Evolutionary conservation across 2,888 invertebrate species (phyloP).

Genomic region (Xestia c-nigrum): DNA sequence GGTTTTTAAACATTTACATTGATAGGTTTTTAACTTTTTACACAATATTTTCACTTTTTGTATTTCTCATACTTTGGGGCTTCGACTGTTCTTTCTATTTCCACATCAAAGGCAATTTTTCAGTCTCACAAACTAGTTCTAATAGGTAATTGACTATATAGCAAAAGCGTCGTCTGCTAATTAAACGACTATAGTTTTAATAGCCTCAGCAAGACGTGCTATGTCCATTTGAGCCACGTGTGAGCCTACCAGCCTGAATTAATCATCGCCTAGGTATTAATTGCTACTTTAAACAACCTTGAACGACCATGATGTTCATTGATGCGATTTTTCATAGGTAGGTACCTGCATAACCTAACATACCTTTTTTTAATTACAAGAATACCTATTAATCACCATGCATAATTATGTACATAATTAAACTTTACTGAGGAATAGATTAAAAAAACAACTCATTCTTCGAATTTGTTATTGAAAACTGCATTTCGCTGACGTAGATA

Average conservation of each 20-base stretch:
- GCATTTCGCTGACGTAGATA: not conserved
- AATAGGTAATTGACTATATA: not conserved
- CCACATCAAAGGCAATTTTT: not conserved
- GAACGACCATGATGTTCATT: slow-evolving; percentile 48
- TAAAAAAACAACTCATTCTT: not conserved
- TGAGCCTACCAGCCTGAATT: slow-evolving; percentile 31
- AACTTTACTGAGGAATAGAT: not conserved
- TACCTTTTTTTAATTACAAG: slow-evolving; percentile 37
- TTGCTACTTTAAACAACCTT: slow-evolving; percentile 57
- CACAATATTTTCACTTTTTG: not conserved
- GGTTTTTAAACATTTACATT: not conserved
- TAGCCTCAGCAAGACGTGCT: slow-evolving; percentile 12
- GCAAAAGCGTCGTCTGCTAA: slow-evolving; percentile 9
- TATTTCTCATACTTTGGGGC: not conserved
- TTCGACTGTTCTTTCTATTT: not conserved
- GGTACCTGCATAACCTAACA: slow-evolving; percentile 18
- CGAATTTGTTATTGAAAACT: slow-evolving; percentile 2
- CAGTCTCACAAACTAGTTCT: not conserved
- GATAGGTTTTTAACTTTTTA: too few relatives aligned
- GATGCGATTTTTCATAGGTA: slow-evolving; percentile 54
- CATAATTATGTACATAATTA: not conserved
- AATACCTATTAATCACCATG: slow-evolving; percentile 9
- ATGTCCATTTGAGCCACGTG: slow-evolving; percentile 43
- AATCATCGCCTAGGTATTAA: slow-evolving; percentile 59
- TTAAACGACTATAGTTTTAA: slow-evolving; percentile 45